These are phyloP conservation scores for Eremophila alpestris DNA, from an alignment of 2,797 vertebrate genomes.

Conservation along the genomic window DNA sequence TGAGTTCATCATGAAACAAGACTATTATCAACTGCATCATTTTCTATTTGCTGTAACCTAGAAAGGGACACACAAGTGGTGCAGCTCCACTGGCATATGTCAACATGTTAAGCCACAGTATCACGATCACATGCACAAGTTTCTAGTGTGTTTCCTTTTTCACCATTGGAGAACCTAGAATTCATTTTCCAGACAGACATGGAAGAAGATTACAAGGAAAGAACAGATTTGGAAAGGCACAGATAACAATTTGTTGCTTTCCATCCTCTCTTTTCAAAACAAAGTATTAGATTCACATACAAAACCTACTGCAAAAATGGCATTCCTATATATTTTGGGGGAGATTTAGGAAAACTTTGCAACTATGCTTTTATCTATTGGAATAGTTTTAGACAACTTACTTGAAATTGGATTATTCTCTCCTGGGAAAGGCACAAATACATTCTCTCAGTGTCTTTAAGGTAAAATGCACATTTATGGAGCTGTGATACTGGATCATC, in stretches of 20 bases:
- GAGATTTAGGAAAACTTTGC: background rate
- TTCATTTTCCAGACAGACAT: background rate
- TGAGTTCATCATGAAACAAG: background rate
- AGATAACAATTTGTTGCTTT: background rate
- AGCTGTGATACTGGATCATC: constrained; percentile 98
- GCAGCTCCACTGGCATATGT: background rate
- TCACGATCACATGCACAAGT: background rate
- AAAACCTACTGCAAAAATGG: background rate
- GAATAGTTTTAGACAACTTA: constrained; percentile 69
- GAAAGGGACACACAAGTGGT: background rate
- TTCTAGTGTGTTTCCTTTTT: background rate
- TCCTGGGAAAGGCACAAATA: constrained; percentile 99
- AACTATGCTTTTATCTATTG: background rate
- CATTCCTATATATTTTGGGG: background rate
- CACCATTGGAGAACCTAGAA: background rate
- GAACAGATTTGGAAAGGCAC: background rate
- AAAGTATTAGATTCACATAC: background rate
- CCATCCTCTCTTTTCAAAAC: background rate
- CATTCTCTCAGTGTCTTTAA: constrained; percentile 99
- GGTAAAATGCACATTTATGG: constrained; percentile 99
- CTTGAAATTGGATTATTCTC: constrained; percentile 99
- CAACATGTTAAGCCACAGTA: background rate
- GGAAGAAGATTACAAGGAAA: background rate
- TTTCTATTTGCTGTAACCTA: background rate
- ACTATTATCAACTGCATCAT: rapidly evolving